A percentile compares a stretch with the other conserved stretches of the same genome.
These are phyloP conservation scores for Alethe castanea DNA, from an alignment of 2,113 vertebrate species.

Conservation along the genomic window DNA sequence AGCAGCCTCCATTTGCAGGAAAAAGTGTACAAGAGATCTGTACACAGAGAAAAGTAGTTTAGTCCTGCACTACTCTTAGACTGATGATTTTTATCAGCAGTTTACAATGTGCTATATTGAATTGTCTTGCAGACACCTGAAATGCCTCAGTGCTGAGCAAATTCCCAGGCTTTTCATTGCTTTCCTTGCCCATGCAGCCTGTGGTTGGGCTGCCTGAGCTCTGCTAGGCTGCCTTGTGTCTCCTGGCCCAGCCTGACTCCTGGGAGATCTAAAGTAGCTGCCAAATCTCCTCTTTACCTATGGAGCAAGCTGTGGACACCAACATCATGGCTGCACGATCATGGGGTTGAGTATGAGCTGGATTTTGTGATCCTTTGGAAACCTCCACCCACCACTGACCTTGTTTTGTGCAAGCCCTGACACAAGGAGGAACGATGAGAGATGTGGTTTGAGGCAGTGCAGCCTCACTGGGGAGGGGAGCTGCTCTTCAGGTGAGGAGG, in stretches of 20 bases:
- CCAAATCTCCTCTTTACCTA: neutral
- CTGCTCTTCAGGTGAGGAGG: neutral
- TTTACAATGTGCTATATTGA: rapidly evolving
- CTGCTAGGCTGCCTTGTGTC: neutral
- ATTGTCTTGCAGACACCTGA: neutral
- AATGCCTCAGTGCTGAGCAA: neutral
- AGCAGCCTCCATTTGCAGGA: neutral
- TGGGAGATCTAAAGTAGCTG: neutral
- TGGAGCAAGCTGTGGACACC: neutral
- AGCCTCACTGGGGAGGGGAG: neutral
- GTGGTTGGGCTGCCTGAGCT: neutral
- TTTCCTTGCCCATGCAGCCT: neutral
- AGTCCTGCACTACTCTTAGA: neutral
- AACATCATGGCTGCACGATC: neutral
- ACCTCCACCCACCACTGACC: neutral
- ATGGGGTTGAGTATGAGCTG: rapidly evolving
- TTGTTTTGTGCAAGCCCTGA: neutral
- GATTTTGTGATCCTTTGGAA: neutral
- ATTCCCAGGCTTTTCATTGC: neutral
- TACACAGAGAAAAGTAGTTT: neutral
- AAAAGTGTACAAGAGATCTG: neutral
- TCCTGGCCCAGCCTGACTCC: neutral
- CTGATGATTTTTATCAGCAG: neutral
- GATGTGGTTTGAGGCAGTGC: neutral
- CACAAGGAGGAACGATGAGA: neutral